A percentile compares a stretch with the other conserved stretches of the same genome.
Conservation (phyloP, 1,140 invertebrate genomes). For the Lucilia sericata region DNA sequence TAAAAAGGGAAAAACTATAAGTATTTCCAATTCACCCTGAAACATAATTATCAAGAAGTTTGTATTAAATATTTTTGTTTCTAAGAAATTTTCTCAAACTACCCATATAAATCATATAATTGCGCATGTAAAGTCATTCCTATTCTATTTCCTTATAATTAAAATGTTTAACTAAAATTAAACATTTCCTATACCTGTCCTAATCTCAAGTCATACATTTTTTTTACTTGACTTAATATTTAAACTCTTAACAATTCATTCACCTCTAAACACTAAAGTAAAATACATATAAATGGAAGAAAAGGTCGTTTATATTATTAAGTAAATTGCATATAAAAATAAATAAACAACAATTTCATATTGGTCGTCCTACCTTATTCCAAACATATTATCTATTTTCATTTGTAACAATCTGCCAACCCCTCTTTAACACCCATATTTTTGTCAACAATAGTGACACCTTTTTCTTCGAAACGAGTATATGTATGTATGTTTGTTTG, state of each 20-base stretch:
- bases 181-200: neutral
- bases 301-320: neutral
- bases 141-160: neutral
- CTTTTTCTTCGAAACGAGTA: neutral
- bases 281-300: neutral
- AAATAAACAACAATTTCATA: neutral
- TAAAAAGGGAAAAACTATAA: no score
- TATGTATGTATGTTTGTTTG: neutral
- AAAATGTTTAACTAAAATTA: conserved; percentile 6
- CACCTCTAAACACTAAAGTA: neutral
- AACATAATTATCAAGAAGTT: no score
- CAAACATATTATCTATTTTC: conserved; percentile 34
- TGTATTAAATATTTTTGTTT: no score
- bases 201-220: no score
- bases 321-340: neutral
- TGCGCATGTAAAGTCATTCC: neutral
- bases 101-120: neutral
- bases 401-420: conserved; percentile 38
- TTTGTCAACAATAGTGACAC: neutral
- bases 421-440: conserved; percentile 38
- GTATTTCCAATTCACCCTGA: no score
- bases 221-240: no score
- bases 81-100: no score
- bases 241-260: neutral
- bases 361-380: no score